A percentile compares a stretch with the other conserved stretches of the same genome.
These are phyloP conservation scores for Sylvietta virens DNA, from an alignment of 2,113 vertebrate genomes.

Conservation along the genomic window DNA sequence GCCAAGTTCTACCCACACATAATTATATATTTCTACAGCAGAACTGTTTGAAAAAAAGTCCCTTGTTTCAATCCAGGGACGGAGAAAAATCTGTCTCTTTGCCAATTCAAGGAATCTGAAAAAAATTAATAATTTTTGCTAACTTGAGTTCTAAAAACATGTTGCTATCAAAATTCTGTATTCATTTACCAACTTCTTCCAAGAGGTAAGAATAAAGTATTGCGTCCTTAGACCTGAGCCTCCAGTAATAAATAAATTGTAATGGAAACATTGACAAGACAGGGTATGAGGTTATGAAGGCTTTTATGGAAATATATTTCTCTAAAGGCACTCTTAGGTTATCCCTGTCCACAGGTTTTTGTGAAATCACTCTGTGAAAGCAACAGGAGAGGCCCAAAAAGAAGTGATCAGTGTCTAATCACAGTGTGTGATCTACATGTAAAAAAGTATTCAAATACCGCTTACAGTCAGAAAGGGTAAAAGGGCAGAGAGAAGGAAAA, in stretches of 20 bases:
- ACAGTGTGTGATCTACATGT: background rate
- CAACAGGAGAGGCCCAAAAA: background rate
- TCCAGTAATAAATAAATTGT: background rate
- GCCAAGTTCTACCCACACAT: conserved; percentile 57
- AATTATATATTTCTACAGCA: conserved; percentile 40
- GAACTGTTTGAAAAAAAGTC: background rate
- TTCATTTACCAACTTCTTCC: background rate
- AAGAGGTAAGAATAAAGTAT: background rate
- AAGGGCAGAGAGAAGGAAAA: background rate
- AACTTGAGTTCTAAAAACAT: background rate
- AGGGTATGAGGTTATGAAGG: background rate
- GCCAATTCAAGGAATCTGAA: background rate
- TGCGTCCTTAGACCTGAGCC: background rate
- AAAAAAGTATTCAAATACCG: background rate
- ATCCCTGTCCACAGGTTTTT: background rate
- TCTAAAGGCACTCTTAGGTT: background rate
- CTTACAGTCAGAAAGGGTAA: background rate
- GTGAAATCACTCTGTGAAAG: background rate
- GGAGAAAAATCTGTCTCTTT: background rate
- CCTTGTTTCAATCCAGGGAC: background rate
- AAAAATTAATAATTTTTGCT: background rate
- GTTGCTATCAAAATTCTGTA: background rate
- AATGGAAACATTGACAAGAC: background rate
- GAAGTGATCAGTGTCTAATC: background rate
- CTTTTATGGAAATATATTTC: background rate